These are phyloP conservation scores for Agrochola lota DNA, from an alignment of 2,888 invertebrate species.

Conservation along the genomic window DNA sequence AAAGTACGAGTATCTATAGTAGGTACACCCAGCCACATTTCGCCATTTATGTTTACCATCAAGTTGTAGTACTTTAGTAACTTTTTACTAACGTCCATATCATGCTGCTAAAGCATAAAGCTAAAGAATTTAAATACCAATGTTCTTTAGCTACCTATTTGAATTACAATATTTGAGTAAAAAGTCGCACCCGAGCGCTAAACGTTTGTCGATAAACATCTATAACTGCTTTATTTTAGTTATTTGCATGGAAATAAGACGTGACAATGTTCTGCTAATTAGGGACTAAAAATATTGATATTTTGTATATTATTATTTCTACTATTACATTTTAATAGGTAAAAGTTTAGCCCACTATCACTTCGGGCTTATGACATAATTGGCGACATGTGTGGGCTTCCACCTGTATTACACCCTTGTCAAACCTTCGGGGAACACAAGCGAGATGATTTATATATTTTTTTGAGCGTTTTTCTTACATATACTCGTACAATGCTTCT, in stretches of 20 bases:
- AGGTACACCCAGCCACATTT: neutral
- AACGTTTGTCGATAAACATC: conserved; percentile 33
- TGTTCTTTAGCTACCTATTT: neutral
- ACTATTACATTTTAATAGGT: neutral
- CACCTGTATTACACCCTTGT: neutral
- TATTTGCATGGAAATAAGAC: conserved; percentile 4
- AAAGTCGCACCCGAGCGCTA: conserved; percentile 35
- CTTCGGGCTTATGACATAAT: neutral
- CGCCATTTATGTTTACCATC: neutral
- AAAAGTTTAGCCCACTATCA: neutral
- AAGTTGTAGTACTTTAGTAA: no score
- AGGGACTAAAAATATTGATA: neutral
- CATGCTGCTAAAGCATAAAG: neutral
- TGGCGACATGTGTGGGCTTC: neutral
- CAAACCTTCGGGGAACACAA: neutral
- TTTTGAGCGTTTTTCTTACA: neutral
- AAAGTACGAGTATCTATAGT: neutral
- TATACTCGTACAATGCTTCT: no score
- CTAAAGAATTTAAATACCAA: neutral
- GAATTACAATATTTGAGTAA: conserved; percentile 39
- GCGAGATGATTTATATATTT: neutral
- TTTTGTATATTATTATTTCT: neutral
- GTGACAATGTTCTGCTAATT: conserved; percentile 4
- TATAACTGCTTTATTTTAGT: neutral
- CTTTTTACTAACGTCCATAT: neutral